Evolutionary conservation across 30 jellyfish, hydroid and myxozoan genomes (phyloP).

Genomic region (Calvadosia cruxmelitensis): DNA sequence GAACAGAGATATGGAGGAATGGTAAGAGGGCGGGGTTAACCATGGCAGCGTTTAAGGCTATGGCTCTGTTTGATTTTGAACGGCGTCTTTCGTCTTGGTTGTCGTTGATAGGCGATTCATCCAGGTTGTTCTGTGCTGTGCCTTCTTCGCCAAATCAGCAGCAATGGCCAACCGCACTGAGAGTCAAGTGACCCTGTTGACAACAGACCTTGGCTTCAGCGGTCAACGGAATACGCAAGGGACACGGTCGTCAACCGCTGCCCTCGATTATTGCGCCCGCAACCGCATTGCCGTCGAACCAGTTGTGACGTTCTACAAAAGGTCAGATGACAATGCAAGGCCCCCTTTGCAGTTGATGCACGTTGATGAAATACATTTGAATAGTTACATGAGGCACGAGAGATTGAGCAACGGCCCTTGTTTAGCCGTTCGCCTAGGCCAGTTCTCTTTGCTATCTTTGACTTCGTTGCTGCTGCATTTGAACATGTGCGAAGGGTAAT

Average conservation of each 20-base stretch:
- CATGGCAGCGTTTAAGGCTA: not conserved
- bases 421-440: no score
- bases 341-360: no score
- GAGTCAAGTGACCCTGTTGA: slow-evolving; percentile 52
- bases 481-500: no score
- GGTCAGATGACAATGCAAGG: no score
- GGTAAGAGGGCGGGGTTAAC: slow-evolving; percentile 23
- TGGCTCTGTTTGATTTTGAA: not conserved
- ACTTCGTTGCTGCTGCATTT: no score
- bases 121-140: slow-evolving; percentile 77
- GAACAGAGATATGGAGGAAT: slow-evolving; percentile 74
- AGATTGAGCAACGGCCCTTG: no score
- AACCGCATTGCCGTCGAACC: slow-evolving; percentile 66
- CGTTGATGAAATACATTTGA: no score
- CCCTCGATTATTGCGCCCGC: slow-evolving; percentile 48
- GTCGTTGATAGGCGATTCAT: slow-evolving; percentile 60
- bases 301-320: slow-evolving; percentile 62
- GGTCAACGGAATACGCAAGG: slow-evolving; percentile 38
- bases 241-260: slow-evolving; percentile 60
- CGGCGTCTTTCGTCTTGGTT: not conserved
- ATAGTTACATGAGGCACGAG: no score
- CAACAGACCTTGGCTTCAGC: slow-evolving; percentile 23
- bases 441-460: no score
- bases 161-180: slow-evolving; percentile 15
- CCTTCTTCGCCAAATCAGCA: slow-evolving; percentile 55